Base-by-base conservation (phyloP, 2,797 vertebrate genomes). In the Emydoidea blandingii region DNA sequence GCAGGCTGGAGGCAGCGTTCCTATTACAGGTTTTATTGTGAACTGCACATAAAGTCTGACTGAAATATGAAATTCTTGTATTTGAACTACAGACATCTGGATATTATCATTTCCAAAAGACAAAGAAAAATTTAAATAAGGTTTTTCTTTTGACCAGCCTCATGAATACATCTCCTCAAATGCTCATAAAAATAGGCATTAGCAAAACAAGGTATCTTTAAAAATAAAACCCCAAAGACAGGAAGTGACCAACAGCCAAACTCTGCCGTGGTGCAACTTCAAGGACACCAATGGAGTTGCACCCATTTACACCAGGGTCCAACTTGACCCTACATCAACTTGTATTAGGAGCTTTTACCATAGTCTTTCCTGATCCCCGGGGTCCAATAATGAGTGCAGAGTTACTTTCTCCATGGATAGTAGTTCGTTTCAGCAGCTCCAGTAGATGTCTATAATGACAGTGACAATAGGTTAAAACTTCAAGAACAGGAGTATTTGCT, bases 341-440 rank as follows among this genome's bases (percentile, higher is more conserved):
- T 54, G 5, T 41, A 68, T 16, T 10, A 23, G 7, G 3, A 41
- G 65, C 8, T 96, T 97, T 92, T 98, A 99, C 99, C 99, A 94
- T 98, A 2, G 98, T 99, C 96, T 99, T 99, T 72, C 99, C 99
- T 0, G 99, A 98, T 96, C 99, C 99, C 92, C 99, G 98, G 62
- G 99, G 99, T 8, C 99, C 99, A 19, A 99, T 98, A 50, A 99
- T 98, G 18, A 99, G 99, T 85, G 99, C 98, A 0, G 99, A 99
- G 90, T 99, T 99, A 88, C 99, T 99, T 97, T 99, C 99, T 88
- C 99, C 99, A 6, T 99, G 98, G 94, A 99, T n/a, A 11, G 98
- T 98, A 5, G 99, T 99, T 88, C 99, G 98, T 96, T 96, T 99
- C 95, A 99, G 98, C 96, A 99, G 98, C 95, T 99, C 99, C 97